A percentile compares a stretch with the other conserved stretches of the same genome.
These are phyloP conservation scores for Micrastur ruficollis DNA, from an alignment of 2,797 vertebrate genomes.

Conservation along the genomic window DNA sequence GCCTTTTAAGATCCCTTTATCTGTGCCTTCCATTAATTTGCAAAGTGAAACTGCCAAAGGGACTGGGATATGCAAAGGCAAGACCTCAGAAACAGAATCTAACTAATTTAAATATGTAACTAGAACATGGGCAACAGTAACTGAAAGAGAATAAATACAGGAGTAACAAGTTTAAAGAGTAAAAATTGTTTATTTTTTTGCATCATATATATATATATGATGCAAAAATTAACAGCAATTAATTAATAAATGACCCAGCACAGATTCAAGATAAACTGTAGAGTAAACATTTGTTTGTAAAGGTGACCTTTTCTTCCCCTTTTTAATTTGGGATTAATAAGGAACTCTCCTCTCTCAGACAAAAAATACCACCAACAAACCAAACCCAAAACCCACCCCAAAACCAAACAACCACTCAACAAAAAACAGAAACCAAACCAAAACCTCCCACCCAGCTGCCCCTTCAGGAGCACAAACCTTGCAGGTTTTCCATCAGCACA, in stretches of 20 bases:
- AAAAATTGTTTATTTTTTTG: background rate
- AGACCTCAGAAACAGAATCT: background rate
- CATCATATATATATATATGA: too few species aligned
- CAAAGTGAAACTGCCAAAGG: background rate
- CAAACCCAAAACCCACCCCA: background rate
- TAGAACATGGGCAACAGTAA: background rate
- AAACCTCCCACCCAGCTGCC: background rate
- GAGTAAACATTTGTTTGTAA: background rate
- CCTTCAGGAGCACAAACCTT: background rate
- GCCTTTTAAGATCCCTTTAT: background rate
- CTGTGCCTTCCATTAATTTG: background rate
- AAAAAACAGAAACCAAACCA: background rate
- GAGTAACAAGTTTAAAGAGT: background rate
- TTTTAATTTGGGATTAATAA: background rate
- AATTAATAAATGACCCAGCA: background rate
- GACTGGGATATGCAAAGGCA: background rate
- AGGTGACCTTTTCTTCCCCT: background rate
- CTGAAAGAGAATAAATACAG: background rate
- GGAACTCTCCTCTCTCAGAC: background rate
- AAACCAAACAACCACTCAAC: background rate
- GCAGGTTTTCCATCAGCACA: background rate
- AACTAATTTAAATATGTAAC: background rate
- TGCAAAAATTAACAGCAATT: background rate
- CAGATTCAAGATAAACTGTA: background rate
- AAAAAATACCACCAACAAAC: fast-evolving